Conservation (phyloP, 1,140 invertebrate species). For the Drosophila teissieri region DNA sequence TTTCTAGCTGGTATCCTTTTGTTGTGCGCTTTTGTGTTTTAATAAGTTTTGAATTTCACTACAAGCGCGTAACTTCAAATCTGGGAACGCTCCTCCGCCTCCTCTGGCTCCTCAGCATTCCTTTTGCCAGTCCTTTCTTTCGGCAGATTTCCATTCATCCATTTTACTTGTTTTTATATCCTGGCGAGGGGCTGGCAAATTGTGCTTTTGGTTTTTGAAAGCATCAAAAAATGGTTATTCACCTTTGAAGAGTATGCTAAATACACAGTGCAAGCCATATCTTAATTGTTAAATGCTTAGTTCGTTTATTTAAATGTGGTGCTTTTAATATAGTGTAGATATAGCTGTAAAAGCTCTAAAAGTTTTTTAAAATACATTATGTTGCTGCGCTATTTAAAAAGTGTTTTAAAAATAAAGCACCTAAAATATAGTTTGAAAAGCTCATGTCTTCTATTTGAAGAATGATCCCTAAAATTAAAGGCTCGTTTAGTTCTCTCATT, state of each 20-base stretch:
- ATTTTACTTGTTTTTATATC: conserved; percentile 18
- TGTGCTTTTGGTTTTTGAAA: conserved; percentile 23
- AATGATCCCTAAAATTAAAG: no score
- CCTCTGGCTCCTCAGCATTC: conserved; percentile 12
- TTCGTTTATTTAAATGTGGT: no score
- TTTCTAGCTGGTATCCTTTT: conserved; percentile 52
- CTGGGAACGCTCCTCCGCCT: conserved; percentile 15
- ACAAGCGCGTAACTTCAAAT: conserved; percentile 66
- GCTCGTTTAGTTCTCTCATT: no score
- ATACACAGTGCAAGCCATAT: no score
- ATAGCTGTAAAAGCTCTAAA: no score
- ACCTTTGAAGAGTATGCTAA: conserved; percentile 5
- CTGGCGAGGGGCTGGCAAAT: conserved; percentile 16
- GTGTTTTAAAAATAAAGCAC: no score
- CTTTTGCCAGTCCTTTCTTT: conserved; percentile 39
- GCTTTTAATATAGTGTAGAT: no score
- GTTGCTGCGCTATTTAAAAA: no score
- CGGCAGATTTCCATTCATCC: conserved; percentile 22
- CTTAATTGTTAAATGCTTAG: no score
- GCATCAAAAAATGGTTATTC: conserved; percentile 8
- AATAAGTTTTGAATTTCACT: conserved; percentile 73
- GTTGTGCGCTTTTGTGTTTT: conserved; percentile 68
- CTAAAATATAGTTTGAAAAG: no score
- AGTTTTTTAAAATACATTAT: no score
- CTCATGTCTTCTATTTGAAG: no score